Evolutionary conservation across 2,797 vertebrate genomes (phyloP).

Genomic region (Ara ararauna): DNA sequence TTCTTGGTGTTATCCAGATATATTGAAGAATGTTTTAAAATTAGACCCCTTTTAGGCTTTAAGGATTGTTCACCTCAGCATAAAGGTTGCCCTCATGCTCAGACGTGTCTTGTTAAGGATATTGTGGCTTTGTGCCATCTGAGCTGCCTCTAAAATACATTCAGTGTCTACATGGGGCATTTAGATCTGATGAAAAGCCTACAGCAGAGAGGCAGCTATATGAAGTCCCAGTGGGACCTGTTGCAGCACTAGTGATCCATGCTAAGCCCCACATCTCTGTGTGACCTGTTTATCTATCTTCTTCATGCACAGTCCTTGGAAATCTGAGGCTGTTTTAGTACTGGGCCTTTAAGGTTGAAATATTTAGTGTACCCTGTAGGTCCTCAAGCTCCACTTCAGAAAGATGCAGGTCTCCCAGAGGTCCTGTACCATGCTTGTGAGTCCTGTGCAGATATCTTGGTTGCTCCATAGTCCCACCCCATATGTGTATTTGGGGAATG

Average conservation of each 20-base stretch:
- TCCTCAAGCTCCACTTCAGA: neutral
- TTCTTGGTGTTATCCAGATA: fast-evolving
- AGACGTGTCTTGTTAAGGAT: neutral
- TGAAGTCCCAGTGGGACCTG: neutral
- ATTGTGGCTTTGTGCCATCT: neutral
- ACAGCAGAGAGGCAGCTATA: neutral
- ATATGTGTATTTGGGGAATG: fast-evolving
- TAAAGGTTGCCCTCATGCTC: neutral
- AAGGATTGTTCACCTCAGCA: neutral
- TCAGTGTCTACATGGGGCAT: no score
- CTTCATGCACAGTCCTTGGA: neutral
- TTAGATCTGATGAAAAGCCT: neutral
- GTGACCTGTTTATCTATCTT: neutral
- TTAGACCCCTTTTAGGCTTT: neutral
- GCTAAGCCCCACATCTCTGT: neutral
- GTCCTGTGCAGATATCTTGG: neutral
- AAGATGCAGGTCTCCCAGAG: neutral
- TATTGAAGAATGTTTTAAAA: neutral
- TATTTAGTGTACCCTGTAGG: neutral
- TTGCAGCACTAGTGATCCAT: neutral
- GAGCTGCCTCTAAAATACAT: neutral
- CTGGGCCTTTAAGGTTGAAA: neutral
- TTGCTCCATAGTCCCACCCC: neutral
- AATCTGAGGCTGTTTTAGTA: neutral
- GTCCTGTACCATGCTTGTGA: neutral